phyloP scores from a whole-genome alignment of 35 echinoderm and acorn worm species.

The Amphiura filiformis region DNA sequence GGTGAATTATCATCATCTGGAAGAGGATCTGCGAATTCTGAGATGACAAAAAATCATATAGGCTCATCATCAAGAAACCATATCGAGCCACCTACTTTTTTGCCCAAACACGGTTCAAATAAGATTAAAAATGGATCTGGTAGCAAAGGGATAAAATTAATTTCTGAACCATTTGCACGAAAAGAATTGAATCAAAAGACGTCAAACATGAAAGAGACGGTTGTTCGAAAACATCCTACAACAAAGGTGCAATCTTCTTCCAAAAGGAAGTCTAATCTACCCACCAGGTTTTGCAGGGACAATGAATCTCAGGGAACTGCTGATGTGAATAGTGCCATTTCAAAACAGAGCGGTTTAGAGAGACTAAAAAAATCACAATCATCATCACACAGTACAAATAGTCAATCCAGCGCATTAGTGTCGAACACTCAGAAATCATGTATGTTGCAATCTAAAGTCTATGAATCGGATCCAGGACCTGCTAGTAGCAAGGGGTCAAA shows the following conservation, averaged over 20 bases:
- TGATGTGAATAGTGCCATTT: not conserved
- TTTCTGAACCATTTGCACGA: not conserved
- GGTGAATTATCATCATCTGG: too few species aligned
- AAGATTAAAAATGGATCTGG: not conserved
- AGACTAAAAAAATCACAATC: not conserved
- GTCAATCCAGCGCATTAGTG: not conserved
- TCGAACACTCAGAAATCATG: not conserved
- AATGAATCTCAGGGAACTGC: not conserved
- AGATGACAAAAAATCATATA: not conserved
- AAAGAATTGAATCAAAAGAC: not conserved
- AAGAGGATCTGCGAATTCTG: not conserved
- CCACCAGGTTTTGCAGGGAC: too few species aligned
- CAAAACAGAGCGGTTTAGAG: not conserved
- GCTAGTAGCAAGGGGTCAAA: not conserved
- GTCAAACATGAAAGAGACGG: not conserved
- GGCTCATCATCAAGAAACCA: not conserved
- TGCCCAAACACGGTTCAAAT: not conserved
- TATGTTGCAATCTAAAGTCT: not conserved
- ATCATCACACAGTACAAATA: not conserved
- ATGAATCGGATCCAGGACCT: not conserved
- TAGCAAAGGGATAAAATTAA: not conserved
- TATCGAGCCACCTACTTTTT: not conserved
- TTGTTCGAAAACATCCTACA: too few species aligned
- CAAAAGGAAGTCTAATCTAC: too few species aligned
- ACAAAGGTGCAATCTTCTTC: not conserved